Evolutionary conservation across 2,113 vertebrate genomes (phyloP).

Genomic region (Chloebia gouldiae): DNA sequence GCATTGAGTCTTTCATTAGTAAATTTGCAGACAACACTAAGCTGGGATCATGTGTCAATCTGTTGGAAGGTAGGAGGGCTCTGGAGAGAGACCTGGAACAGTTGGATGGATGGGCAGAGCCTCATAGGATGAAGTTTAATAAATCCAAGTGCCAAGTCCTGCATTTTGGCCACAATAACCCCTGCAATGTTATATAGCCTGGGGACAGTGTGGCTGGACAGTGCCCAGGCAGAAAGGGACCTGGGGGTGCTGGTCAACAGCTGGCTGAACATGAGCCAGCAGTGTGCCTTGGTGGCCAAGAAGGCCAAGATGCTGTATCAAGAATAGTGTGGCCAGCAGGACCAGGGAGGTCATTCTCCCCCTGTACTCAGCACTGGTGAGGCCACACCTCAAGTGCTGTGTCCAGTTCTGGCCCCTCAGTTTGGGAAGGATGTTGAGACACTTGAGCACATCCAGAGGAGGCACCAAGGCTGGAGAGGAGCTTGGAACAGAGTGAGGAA

Average conservation of each 20-base stretch:
- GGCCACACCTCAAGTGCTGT: neutral
- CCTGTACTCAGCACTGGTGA: neutral
- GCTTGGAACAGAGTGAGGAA: neutral
- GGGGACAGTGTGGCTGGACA: neutral
- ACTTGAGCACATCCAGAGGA: rapidly evolving
- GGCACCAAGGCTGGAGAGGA: neutral
- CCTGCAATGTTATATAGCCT: rapidly evolving
- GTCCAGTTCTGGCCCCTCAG: neutral
- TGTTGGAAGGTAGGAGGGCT: neutral
- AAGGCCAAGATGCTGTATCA: too few species aligned
- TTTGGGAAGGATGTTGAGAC: neutral
- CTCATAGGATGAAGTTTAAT: neutral
- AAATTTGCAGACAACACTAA: neutral
- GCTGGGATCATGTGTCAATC: neutral
- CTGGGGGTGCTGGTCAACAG: neutral
- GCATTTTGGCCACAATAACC: neutral
- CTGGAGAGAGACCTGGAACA: neutral
- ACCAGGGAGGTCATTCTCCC: neutral
- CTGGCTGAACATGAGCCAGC: neutral
- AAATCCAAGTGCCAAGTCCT: neutral
- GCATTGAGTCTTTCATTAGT: neutral
- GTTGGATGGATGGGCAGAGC: neutral
- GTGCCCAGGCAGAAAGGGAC: neutral
- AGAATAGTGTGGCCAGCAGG: neutral
- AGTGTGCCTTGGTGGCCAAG: neutral